Conservation (phyloP, 1,140 invertebrate species). For the Megalopta genalis region DNA sequence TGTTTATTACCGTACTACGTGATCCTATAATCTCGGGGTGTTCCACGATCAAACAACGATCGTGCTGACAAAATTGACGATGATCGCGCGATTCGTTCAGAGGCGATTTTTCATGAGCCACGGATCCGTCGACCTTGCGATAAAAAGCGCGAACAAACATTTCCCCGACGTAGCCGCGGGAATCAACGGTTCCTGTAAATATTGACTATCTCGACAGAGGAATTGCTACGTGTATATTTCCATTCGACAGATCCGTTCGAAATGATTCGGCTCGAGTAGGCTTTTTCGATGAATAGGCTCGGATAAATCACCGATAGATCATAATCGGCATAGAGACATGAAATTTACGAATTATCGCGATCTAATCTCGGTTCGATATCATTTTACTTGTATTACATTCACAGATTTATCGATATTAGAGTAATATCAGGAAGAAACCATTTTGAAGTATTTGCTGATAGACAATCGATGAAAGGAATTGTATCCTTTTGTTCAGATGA, state of each 20-base stretch:
- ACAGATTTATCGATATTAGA: too few relatives aligned
- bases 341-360: too few relatives aligned
- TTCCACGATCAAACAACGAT: too few relatives aligned
- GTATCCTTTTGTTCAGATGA: too few relatives aligned
- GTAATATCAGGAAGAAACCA: too few relatives aligned
- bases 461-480: too few relatives aligned
- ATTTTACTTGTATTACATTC: too few relatives aligned
- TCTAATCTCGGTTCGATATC: too few relatives aligned
- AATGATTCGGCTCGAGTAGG: neutral
- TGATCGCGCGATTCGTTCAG: neutral
- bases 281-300: neutral
- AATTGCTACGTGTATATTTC: neutral
- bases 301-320: neutral
- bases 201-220: neutral
- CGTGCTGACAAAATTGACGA: neutral
- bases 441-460: too few relatives aligned
- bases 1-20: too few relatives aligned
- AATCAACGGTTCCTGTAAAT: neutral
- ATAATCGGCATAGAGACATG: too few relatives aligned
- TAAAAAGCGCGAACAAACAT: neutral
- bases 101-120: neutral
- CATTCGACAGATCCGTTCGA: neutral
- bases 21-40: too few relatives aligned
- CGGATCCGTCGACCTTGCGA: constrained; percentile 1
- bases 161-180: neutral